phyloP scores from a whole-genome alignment of 2,113 vertebrate genomes.

The Nyctibius bracteatus region DNA sequence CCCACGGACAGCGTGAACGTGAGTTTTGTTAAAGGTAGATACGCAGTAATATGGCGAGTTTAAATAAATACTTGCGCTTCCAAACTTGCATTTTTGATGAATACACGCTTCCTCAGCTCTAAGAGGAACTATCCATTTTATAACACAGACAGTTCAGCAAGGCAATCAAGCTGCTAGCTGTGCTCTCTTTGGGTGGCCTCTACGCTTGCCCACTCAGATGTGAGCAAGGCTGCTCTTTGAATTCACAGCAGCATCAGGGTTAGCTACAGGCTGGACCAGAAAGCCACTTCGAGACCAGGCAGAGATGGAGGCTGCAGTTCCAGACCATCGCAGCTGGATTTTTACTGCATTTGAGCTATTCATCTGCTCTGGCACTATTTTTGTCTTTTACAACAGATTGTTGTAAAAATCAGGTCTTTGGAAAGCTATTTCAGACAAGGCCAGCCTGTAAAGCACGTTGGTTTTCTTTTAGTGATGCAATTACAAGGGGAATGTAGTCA shows the following conservation, averaged over 20 bases:
- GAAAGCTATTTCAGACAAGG: neutral
- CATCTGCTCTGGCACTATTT: neutral
- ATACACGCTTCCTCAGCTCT: neutral
- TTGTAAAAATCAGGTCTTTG: neutral
- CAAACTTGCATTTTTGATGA: neutral
- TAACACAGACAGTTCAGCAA: neutral
- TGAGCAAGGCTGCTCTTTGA: neutral
- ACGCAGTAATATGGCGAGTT: accelerated
- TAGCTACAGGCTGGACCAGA: neutral
- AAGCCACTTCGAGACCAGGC: neutral
- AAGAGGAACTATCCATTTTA: neutral
- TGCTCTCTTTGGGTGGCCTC: neutral
- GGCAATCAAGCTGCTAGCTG: neutral
- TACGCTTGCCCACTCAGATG: accelerated
- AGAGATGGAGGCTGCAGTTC: neutral
- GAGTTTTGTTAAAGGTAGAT: neutral
- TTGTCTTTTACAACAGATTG: neutral
- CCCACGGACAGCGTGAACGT: accelerated
- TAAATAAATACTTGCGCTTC: neutral
- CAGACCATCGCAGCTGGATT: neutral
- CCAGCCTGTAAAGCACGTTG: neutral
- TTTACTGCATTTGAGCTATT: neutral
- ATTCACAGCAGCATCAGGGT: neutral
- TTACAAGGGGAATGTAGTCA: neutral
- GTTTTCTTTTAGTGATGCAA: neutral